Base-by-base conservation (phyloP, 1,140 invertebrate species). In the Chelonus insularis region DNA sequence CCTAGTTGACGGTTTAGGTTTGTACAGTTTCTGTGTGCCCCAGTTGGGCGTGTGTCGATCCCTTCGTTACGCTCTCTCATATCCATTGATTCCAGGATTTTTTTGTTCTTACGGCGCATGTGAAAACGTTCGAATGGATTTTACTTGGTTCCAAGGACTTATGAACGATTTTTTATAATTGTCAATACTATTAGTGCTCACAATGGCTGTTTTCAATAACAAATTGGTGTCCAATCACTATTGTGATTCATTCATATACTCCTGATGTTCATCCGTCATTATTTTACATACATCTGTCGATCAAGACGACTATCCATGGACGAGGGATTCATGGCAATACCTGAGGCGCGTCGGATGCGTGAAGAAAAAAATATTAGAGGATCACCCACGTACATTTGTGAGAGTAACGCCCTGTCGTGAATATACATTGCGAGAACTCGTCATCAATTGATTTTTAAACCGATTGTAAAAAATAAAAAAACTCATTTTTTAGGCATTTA, bases 21-120 rank as follows among this genome's bases (percentile, higher is more conserved):
- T 51, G 12, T 51, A 23, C 48, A 21, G 18, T 16, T 51, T 48
- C 9, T 58, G 20, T 37, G 32, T 50, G 57, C 16, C 18, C 32
- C 36, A 39, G 21, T 45, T 48, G 43, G 43, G 43, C 45, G 34
- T 41, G 32, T 54, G 41, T 50, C 34, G 57, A 45, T 23, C 25
- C 20, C 21, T 25, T n/a, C 12, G 3, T 23, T 48, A 48, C 43
- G 43, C 11, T 55, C 32, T 37, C 25, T 60, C 56, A 58, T 41
- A 41, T 58, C 56, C 56, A 58, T 58, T 58, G 56, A 58, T 58
- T 58, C 56, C 56, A 58, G 29, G 25, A 48, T 50, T 36, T 34
- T 47, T 50, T 18, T 50, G 25, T 58, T 32, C 11, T 45, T 41
- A 47, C 55, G 41, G 43, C 56, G 43, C 45, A 58, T 58, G 43